These are phyloP conservation scores for Morone chrysops DNA, from an alignment of 2,113 vertebrate species.

Conservation along the genomic window DNA sequence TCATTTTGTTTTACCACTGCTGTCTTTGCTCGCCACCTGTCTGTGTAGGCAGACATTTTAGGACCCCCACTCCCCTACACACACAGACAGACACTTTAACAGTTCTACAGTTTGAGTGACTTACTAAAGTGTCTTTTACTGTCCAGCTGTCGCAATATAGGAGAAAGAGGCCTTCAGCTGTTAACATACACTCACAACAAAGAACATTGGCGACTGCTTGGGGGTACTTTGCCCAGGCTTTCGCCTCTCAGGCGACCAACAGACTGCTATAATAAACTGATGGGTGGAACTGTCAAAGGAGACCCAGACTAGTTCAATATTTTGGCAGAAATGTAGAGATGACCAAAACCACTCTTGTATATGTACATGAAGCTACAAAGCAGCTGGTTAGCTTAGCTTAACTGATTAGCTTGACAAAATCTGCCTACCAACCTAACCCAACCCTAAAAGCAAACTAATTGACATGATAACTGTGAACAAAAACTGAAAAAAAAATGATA, in stretches of 20 bases:
- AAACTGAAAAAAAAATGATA: too few species aligned
- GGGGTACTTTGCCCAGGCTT: not conserved
- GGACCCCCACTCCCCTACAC: not conserved
- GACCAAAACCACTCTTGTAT: not conserved
- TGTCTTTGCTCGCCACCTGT: constrained; percentile 60
- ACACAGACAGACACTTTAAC: not conserved
- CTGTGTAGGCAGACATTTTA: not conserved
- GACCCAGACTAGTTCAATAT: too few species aligned
- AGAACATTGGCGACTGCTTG: constrained; percentile 3
- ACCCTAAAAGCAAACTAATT: too few species aligned
- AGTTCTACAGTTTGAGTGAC: constrained; percentile 29
- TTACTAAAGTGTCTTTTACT: constrained; percentile 58
- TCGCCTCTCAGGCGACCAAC: not conserved
- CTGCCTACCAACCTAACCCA: too few species aligned
- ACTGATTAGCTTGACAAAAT: too few species aligned
- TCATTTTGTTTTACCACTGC: constrained; percentile 40
- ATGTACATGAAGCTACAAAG: too few species aligned
- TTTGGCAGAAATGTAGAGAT: too few species aligned
- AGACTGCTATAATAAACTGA: not conserved
- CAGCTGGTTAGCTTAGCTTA: too few species aligned
- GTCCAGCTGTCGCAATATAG: constrained; percentile 65
- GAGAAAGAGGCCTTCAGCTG: constrained; percentile 62
- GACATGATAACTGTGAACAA: too few species aligned
- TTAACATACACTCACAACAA: constrained; percentile 34
- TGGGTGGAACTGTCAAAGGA: not conserved